Conservation (phyloP, 1,140 invertebrate genomes). For the Drosophila athabasca region DNA sequence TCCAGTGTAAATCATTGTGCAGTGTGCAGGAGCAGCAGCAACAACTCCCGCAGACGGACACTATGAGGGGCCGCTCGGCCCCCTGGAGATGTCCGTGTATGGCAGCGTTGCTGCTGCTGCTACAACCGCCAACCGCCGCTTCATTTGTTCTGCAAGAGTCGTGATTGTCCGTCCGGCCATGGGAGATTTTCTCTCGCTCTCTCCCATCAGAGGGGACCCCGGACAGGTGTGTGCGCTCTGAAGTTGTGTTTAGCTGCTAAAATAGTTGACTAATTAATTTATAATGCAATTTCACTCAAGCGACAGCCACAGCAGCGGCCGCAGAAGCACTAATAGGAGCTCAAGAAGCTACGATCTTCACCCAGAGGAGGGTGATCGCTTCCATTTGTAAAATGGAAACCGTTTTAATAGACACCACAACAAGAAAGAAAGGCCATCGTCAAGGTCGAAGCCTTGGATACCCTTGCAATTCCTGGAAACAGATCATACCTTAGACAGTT, state of each 20-base stretch:
- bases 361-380: slow-evolving; percentile 24
- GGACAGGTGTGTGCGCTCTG: slow-evolving; percentile 37
- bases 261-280: slow-evolving; percentile 66
- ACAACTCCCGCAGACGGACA: too few relatives aligned
- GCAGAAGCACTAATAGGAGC: not conserved
- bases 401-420: slow-evolving; percentile 70
- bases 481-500: too few relatives aligned
- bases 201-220: not conserved
- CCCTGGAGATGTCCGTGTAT: slow-evolving; percentile 44
- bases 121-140: slow-evolving; percentile 5
- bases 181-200: slow-evolving; percentile 4
- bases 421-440: not conserved
- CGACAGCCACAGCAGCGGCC: not conserved
- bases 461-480: too few relatives aligned
- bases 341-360: not conserved
- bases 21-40: too few relatives aligned
- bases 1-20: too few relatives aligned
- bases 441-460: too few relatives aligned
- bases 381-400: slow-evolving; percentile 60
- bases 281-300: slow-evolving; percentile 61
- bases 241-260: slow-evolving; percentile 14
- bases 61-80: not conserved
- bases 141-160: slow-evolving; percentile 35
- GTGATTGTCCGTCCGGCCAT: slow-evolving; percentile 15
- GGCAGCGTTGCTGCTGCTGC: slow-evolving; percentile 17